Evolutionary conservation across 2,888 invertebrate genomes (phyloP).

Genomic region (Cerastoderma edule): DNA sequence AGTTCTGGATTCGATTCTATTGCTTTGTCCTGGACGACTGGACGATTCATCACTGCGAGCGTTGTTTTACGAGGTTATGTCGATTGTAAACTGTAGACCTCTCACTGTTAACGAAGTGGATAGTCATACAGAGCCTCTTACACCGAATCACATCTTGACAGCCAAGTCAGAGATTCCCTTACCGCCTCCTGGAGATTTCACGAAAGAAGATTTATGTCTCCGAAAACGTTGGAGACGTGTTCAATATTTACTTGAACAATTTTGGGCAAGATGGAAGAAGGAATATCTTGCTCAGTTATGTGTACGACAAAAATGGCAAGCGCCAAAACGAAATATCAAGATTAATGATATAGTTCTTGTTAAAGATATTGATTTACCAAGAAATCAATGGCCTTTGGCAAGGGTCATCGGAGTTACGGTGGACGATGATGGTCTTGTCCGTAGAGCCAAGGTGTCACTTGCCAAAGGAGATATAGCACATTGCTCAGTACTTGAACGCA

Average conservation of each 20-base stretch:
- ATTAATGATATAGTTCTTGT: constrained; percentile 43
- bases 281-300: constrained; percentile 27
- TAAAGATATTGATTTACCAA: constrained; percentile 38
- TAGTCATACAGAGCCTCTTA: constrained; percentile 39
- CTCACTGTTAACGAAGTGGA: constrained; percentile 38
- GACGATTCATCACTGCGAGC: constrained; percentile 41
- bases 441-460: constrained; percentile 42
- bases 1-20: constrained; percentile 53
- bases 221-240: constrained; percentile 39
- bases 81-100: constrained; percentile 42
- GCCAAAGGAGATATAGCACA: background rate
- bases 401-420: constrained; percentile 27
- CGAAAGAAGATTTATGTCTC: constrained; percentile 31
- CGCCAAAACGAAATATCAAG: constrained; percentile 40
- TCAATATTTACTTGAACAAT: constrained; percentile 33
- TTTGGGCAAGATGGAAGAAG: constrained; percentile 32
- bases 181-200: constrained; percentile 49
- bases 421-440: constrained; percentile 49
- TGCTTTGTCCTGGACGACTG: constrained; percentile 26
- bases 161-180: constrained; percentile 37
- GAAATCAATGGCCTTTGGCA: constrained; percentile 42
- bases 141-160: constrained; percentile 44
- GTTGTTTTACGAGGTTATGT: constrained; percentile 42
- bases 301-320: constrained; percentile 41
- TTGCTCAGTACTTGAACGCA: constrained; percentile 13